Conservation (phyloP, 2,888 invertebrate genomes). For the Tetragonisca angustula region DNA sequence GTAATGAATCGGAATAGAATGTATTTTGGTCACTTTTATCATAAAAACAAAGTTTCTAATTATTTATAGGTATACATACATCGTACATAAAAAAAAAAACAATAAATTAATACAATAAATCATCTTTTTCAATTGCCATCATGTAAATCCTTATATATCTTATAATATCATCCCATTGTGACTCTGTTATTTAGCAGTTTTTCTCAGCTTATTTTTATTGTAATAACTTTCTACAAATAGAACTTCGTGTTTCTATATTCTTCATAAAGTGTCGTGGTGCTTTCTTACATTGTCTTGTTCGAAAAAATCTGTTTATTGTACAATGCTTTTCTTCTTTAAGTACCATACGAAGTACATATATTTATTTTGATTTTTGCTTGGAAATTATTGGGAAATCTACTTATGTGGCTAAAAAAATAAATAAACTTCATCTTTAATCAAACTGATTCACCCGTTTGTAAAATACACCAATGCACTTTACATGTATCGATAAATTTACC, state of each 20-base stretch:
- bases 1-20: conserved; percentile 48
- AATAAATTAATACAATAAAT: conserved; percentile 49
- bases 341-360: conserved; percentile 10
- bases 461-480: conserved; percentile 39
- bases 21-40: conserved; percentile 59
- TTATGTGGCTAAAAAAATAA: conserved; percentile 57
- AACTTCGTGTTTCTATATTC: conserved; percentile 25
- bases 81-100: conserved; percentile 55
- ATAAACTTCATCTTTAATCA: conserved; percentile 49
- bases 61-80: conserved; percentile 51
- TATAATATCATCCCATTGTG: conserved; percentile 29
- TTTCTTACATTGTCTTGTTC: conserved; percentile 3
- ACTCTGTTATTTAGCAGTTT: conserved; percentile 38
- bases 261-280: not conserved
- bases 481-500: conserved; percentile 55
- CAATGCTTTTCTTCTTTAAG: conserved; percentile 12
- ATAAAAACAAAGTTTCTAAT: conserved; percentile 59
- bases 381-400: conserved; percentile 25
- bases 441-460: conserved; percentile 38
- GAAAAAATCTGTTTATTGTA: conserved; percentile 32
- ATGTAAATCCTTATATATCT: conserved; percentile 27
- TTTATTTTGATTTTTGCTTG: conserved; percentile 53
- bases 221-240: conserved; percentile 45
- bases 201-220: conserved; percentile 30
- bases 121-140: conserved; percentile 25